Conservation (phyloP, 2,113 vertebrate species). For the Oncorhynchus gorbuscha region DNA sequence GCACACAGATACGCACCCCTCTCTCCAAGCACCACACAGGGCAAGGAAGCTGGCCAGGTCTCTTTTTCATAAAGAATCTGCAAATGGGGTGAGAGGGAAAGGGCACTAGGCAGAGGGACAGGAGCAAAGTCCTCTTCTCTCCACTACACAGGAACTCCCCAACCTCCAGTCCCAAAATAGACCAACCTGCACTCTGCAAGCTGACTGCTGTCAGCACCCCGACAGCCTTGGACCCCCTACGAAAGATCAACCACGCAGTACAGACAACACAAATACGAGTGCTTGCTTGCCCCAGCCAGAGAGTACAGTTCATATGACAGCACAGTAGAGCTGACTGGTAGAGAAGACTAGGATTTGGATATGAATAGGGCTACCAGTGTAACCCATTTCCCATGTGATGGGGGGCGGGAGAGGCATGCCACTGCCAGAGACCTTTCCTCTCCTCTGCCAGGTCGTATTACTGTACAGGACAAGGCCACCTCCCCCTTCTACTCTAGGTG, state of each 20-base stretch:
- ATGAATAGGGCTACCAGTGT: neutral
- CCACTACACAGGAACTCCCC: slow-evolving; percentile 13
- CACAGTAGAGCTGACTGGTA: no score
- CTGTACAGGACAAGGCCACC: neutral
- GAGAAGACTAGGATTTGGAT: neutral
- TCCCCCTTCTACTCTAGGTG: neutral
- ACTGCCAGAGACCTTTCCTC: neutral
- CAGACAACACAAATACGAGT: no score
- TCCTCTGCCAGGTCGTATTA: neutral
- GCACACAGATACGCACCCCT: neutral
- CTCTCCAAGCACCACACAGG: neutral
- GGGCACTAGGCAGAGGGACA: neutral
- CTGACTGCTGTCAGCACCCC: slow-evolving; percentile 2
- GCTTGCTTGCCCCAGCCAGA: no score
- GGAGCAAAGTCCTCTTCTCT: neutral
- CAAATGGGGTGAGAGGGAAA: neutral
- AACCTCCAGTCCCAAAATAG: slow-evolving; percentile 38
- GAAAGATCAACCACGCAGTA: neutral
- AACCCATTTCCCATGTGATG: neutral
- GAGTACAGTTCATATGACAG: no score
- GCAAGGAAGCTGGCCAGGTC: neutral
- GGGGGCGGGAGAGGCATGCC: neutral
- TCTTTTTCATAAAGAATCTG: neutral
- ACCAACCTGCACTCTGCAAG: neutral
- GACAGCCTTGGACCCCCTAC: neutral